phyloP scores from a whole-genome alignment of 2,888 invertebrate species.

The Coleophora deauratella region DNA sequence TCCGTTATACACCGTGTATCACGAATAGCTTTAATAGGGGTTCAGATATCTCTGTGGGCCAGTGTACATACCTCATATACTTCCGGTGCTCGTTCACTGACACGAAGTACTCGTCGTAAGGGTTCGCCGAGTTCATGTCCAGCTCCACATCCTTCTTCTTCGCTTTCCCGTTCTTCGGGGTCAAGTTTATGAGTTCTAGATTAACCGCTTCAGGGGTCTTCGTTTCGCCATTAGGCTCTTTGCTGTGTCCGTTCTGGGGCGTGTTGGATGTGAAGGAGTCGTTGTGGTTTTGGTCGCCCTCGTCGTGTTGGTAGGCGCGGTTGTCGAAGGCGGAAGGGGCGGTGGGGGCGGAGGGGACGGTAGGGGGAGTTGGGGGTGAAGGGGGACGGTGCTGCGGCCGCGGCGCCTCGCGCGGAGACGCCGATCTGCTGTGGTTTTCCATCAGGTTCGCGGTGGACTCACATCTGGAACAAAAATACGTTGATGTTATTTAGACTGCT shows the following conservation, averaged over 20 bases:
- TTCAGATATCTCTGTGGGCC: no score
- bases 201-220: conserved; percentile 82
- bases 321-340: conserved; percentile 61
- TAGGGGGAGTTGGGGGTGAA: conserved; percentile 50
- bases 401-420: conserved; percentile 65
- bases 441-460: conserved; percentile 67
- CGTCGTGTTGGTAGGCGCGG: conserved; percentile 58
- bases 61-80: conserved; percentile 81
- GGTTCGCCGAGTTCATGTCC: conserved; percentile 78
- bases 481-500: neutral
- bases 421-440: conserved; percentile 69
- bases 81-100: conserved; percentile 89
- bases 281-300: conserved; percentile 60
- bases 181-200: conserved; percentile 84
- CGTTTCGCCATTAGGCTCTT: conserved; percentile 57
- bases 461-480: conserved; percentile 47
- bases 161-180: conserved; percentile 71
- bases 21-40: no score
- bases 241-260: conserved; percentile 52
- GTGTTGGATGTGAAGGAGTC: conserved; percentile 64
- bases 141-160: conserved; percentile 79
- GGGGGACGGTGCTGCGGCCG: conserved; percentile 65
- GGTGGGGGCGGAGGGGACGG: conserved; percentile 34
- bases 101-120: conserved; percentile 89
- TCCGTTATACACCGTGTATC: no score